Evolutionary conservation across 2,888 invertebrate genomes (phyloP), one percentile per base, ranked within the genome.

Genomic region (Netelia inedita): DNA sequence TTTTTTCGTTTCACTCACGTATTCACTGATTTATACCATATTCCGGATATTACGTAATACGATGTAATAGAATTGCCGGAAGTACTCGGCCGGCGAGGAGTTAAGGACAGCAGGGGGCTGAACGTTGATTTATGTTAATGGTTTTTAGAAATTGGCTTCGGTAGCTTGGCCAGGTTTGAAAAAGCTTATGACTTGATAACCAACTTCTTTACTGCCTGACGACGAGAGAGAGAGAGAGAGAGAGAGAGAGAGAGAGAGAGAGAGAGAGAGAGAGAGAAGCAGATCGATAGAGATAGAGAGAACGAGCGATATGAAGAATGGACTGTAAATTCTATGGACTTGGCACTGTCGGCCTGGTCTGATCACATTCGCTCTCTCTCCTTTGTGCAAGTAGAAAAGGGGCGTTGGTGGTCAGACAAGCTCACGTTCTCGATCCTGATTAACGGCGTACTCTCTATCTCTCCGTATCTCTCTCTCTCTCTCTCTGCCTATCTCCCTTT

Each of bases 51-150:
- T 83, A 28, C 28, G 5, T 28, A 74, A 74, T 76, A 41, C 63
- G 79, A 74, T 28, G 76, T 73, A 76, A 84, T 84, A 84, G 73
- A 83, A 75, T 76, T 68, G 41, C 50, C 46, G 63, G 16, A 57
- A 82, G 78, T 75, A 41, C 35, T 74, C 61, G n/a, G 23, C 21
- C 53, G 61, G 11, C 43, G 14, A 55, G 66, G 28, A 69, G 46
- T 68, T 63, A 53, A 63, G 61, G 21, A 50, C 5, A 14, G 14
- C 41, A 46, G 41, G 76, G 43, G 63, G 35, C 50, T 65, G 61
- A 55, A 66, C 61, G 28, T 35, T 68, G 82, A 85, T 68, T 82
- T 81, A 82, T 78, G 82, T 82, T 82, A 78, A 82, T 85, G 73
- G 84, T 50, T 78, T 63, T 63, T 35, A 50, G 76, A 71, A 82